A percentile compares a stretch with the other conserved stretches of the same genome.
Evolutionary conservation across 2,797 vertebrate genomes (phyloP).

Genomic region (Rhincodon typus): DNA sequence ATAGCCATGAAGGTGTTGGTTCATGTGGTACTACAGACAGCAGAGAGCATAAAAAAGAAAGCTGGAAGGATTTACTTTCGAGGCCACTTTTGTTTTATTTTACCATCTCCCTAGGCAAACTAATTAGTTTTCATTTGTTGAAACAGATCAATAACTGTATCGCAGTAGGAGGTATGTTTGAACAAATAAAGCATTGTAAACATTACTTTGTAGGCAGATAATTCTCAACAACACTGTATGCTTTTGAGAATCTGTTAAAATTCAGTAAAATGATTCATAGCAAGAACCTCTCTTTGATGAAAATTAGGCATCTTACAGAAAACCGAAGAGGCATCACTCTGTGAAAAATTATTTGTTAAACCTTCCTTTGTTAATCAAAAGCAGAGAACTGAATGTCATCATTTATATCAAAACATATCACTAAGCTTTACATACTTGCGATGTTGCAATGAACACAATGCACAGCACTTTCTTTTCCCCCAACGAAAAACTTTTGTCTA

Average conservation of each 20-base stretch:
- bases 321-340: neutral
- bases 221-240: neutral
- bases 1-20: neutral
- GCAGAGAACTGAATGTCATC: neutral
- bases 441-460: neutral
- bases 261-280: neutral
- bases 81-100: neutral
- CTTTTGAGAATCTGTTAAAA: neutral
- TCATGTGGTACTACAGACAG: neutral
- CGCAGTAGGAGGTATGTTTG: neutral
- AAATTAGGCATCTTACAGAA: neutral
- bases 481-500: neutral
- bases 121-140: neutral
- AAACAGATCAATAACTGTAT: neutral
- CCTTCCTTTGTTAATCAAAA: neutral
- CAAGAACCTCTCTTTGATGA: neutral
- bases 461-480: neutral
- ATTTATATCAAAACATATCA: neutral
- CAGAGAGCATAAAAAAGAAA: neutral
- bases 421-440: neutral
- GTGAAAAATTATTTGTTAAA: constrained; percentile 1
- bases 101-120: neutral
- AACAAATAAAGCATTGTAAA: constrained; percentile 4
- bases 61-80: neutral
- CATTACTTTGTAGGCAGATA: neutral